Evolutionary conservation across 2,888 invertebrate species (phyloP), one percentile per base, ranked within the genome.

Genomic region (Cantharis rufa): DNA sequence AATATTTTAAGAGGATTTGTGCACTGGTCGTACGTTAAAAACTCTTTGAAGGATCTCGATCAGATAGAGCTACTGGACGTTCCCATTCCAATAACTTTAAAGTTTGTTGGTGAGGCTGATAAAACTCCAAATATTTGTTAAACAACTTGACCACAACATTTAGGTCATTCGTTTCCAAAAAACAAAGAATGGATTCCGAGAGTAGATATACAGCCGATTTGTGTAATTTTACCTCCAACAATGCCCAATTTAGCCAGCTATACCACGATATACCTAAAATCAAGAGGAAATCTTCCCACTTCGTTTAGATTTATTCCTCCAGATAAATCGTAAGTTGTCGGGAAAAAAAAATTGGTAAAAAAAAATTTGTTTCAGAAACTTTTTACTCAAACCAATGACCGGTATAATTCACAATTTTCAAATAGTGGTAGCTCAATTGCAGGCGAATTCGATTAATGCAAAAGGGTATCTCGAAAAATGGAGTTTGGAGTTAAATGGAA

Each of bases 271-370:
- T 62, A 86, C 15, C 84, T 90, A 16, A 85, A 83, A 80, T 85
- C 85, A 71, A 83, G 82, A 15, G 88, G 88, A 16, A 86, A 87
- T 78, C 80, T 88, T 28, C 88, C 90, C 4, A 83, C 89, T 15
- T 86, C 88, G 81, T 90, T 87, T 80, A 85, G 85, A 80, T 87
- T 90, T 75, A 70, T 88, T 62, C 84, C 89, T 4, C 90, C 90
- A 1, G 80, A 82, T 16, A 83, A 83, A 48, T 87, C 84, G 87
- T 87, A 83, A 81, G 71, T 76, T 64, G n/a, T n/a, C n/a, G n/a
- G n/a, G n/a, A n/a, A n/a, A n/a, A n/a, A n/a, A n/a, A n/a, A n/a
- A n/a, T n/a, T n/a, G n/a, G n/a, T n/a, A n/a, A n/a, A n/a, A 32
- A 13, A 13, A 2, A 48, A 64, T 32, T 75, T 74, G 69, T 80